Evolutionary conservation across 2,888 invertebrate species (phyloP), one percentile per base, ranked within the genome.

Genomic region (Caenorhabditis sp.): DNA sequence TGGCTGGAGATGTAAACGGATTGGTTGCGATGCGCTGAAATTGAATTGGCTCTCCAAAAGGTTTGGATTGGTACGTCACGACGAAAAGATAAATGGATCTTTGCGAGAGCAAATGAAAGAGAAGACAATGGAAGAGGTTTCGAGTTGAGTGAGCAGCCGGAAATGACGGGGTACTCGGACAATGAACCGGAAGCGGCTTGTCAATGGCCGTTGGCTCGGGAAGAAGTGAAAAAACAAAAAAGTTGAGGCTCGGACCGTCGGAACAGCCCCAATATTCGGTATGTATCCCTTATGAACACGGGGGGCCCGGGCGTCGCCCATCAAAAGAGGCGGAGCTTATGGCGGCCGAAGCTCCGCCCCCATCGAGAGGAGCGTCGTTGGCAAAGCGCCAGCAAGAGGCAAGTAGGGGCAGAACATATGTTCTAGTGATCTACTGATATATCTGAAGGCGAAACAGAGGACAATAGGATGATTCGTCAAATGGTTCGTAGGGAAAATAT

Each of bases 241-340:
- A 9, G 20, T 2, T 30, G 22, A 43, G 37, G 46, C 48, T 48
- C 37, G 11, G 30, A 22, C 48, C 20, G 37, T 52, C 65, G 35
- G 59, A 68, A 68, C 43, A 59, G 37, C 46, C 27, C n/a, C 32
- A 46, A 63, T 63, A 63, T 63, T 45, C 20, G 68, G 58, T 59
- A 68, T 59, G 68, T 68, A 68, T 68, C 68, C 50, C 27, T 68
- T 68, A 68, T 68, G 68, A 68, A 68, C 68, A 59, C 68, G 59
- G 50, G 37, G 52, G 58, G 41, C 58, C 30, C 41, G 27, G 55
- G 58, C 68, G 59, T 68, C 68, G 41, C 48, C 59, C 43, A 41
- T 27, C 35, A 41, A 52, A 61, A 22, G 7, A 27, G 58, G 68
- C 48, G 68, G 59, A 32, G 68, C 24, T 7, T 41, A 39, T 20